These are phyloP conservation scores for Ciona savignyi DNA, from an alignment of 23 tunicate genomes.

Conservation along the genomic window DNA sequence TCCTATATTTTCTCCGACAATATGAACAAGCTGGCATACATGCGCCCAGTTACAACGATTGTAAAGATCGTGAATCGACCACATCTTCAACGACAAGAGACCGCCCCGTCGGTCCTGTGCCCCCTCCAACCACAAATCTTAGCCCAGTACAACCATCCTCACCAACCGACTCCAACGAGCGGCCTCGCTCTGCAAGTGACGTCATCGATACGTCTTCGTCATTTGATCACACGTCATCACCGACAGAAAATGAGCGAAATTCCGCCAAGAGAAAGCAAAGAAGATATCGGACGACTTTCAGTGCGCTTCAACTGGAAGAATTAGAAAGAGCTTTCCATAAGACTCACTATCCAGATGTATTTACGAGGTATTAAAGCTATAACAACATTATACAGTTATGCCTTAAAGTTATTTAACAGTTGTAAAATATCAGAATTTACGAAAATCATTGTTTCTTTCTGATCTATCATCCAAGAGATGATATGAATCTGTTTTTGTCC, in stretches of 20 bases:
- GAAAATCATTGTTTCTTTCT: not conserved
- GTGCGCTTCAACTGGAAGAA: conserved; percentile 87
- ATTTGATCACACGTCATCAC: not conserved
- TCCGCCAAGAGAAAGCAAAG: conserved; percentile 67
- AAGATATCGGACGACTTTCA: conserved; percentile 94
- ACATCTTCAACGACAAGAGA: too few relatives aligned
- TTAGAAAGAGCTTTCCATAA: conserved; percentile 82
- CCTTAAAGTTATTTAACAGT: too few relatives aligned
- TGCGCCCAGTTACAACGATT: too few relatives aligned
- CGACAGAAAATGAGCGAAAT: not conserved
- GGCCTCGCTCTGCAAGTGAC: not conserved
- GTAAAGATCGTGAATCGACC: too few relatives aligned
- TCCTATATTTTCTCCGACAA: not conserved
- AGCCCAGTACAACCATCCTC: not conserved
- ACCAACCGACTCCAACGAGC: not conserved
- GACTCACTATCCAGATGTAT: conserved; percentile 96
- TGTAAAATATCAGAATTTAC: not conserved
- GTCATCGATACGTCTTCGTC: conserved; percentile 2
- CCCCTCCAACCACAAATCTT: not conserved
- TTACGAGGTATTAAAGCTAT: conserved; percentile 56
- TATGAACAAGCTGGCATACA: not conserved
- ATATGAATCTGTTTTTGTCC: not conserved
- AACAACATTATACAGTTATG: not conserved
- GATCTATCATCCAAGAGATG: too few relatives aligned
- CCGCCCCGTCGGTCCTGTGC: too few relatives aligned